These are phyloP conservation scores for Julus scandinavius DNA, from an alignment of 2,888 invertebrate species.

Conservation along the genomic window DNA sequence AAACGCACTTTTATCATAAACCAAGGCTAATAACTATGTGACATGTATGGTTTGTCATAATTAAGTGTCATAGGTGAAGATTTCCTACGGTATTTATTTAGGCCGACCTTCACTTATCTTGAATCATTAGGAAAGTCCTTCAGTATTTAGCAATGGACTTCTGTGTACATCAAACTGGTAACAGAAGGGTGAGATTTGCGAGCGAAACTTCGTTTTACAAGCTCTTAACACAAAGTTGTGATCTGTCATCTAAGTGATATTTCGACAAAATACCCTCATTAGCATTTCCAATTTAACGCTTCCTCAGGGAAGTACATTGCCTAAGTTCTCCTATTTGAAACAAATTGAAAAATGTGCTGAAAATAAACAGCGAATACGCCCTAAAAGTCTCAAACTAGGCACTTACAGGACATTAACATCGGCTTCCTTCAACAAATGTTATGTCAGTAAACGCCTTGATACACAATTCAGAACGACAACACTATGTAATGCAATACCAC, in stretches of 20 bases:
- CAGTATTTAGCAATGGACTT: background rate
- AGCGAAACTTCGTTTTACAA: background rate
- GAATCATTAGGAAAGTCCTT: background rate
- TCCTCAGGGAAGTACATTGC: background rate
- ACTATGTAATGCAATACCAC: background rate
- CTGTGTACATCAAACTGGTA: background rate
- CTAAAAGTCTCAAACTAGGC: background rate
- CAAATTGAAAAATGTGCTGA: background rate
- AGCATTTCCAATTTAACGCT: background rate
- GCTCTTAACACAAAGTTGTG: background rate
- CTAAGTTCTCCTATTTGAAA: background rate
- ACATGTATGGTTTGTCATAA: background rate
- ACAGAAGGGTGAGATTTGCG: background rate
- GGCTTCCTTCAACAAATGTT: no score
- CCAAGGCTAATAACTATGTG: slow-evolving; percentile 14
- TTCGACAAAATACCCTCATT: background rate
- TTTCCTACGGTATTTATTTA: background rate
- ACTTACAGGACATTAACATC: no score
- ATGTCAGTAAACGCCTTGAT: no score
- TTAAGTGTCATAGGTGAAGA: background rate
- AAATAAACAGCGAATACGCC: background rate
- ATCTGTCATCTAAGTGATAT: background rate
- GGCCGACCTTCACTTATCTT: background rate
- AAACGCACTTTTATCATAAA: background rate
- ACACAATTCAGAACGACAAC: no score